Percentiles rank a stretch among this genome's conserved stretches.
phyloP scores from a whole-genome alignment of 2,888 invertebrate genomes.

The Cephus pygmeus region DNA sequence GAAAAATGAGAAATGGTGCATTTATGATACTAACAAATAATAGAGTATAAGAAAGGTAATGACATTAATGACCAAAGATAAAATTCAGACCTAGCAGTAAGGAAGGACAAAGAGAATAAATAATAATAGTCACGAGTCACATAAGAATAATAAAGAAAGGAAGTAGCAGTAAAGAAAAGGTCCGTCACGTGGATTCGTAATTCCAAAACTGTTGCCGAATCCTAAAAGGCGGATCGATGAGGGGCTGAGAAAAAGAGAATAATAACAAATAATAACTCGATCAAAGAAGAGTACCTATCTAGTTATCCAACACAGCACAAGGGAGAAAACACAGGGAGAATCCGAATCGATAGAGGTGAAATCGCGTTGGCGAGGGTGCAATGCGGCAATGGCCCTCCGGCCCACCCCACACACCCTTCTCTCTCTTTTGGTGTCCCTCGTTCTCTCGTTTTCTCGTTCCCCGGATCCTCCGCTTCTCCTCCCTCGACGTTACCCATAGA shows the following conservation, averaged over 20 bases:
- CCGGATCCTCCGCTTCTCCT: conserved; percentile 2
- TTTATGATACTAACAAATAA: neutral
- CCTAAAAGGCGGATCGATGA: conserved; percentile 1
- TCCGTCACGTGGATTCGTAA: neutral
- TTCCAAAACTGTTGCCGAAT: neutral
- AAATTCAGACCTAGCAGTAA: neutral
- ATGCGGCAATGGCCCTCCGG: conserved; percentile 45
- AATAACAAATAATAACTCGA: conserved; percentile 10
- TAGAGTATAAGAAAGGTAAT: neutral
- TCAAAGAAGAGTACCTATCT: conserved; percentile 28
- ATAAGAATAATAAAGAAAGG: neutral
- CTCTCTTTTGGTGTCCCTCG: neutral
- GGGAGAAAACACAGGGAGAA: conserved; percentile 42
- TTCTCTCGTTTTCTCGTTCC: conserved; percentile 6
- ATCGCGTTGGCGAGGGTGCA: conserved; percentile 52
- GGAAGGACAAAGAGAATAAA: neutral
- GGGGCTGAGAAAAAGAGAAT: conserved; percentile 10
- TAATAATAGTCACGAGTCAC: neutral
- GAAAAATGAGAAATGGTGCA: neutral
- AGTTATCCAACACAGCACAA: conserved; percentile 43
- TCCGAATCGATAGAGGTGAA: conserved; percentile 53
- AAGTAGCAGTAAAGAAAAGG: neutral
- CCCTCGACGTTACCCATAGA: conserved; percentile 6
- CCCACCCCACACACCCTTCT: conserved; percentile 2
- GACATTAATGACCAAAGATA: neutral